Base-by-base conservation (phyloP, 1,140 invertebrate species). In the Belonocnema kinseyi region DNA sequence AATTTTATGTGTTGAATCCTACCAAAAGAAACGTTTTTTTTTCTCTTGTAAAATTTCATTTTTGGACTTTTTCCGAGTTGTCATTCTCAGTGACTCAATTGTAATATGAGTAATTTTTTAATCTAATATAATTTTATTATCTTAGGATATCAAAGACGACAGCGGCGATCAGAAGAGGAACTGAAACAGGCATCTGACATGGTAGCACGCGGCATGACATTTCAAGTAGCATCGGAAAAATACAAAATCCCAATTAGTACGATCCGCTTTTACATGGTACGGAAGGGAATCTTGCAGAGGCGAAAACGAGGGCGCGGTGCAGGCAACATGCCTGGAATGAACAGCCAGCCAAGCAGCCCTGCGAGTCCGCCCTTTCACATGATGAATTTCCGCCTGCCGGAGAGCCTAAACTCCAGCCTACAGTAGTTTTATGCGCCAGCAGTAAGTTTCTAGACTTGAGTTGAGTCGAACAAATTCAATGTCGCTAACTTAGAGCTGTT, bases 161-260 rank as follows among this genome's bases (percentile, higher is more conserved):
- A 95, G 73, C 91, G 94, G 13, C 92, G 94, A 73, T 94, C 95
- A 16, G 95, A 96, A 87, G 94, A 94, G 50, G 94, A 95, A 83
- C 85, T 96, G 26, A 93, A 95, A 3, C 93, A 95, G 85, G 95
- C 95, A 5, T 95, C 95, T 2, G 95, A 96, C 85, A 95, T 95
- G 88, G 95, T 96, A 50, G 94, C 94, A 13, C 93, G 95, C 21
- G 95, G 95, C 14, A 95, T 95, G 91, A 96, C 95, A 82, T 96
- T 96, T 92, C 95, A 96, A 89, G 96, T 95, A 11, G 95, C 96
- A 52, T 96, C 95, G 52, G 95, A 96, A 85, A 95, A 95, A 92
- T 96, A 96, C 86, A 96, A 96, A 85, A 96, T 96, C 89, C 95
- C 95, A 70, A 96, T 96, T 79, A 96, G 95, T n/a, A 96, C 95